Evolutionary conservation across 2,113 vertebrate species (phyloP).

Genomic region (Ardeotis arabs): DNA sequence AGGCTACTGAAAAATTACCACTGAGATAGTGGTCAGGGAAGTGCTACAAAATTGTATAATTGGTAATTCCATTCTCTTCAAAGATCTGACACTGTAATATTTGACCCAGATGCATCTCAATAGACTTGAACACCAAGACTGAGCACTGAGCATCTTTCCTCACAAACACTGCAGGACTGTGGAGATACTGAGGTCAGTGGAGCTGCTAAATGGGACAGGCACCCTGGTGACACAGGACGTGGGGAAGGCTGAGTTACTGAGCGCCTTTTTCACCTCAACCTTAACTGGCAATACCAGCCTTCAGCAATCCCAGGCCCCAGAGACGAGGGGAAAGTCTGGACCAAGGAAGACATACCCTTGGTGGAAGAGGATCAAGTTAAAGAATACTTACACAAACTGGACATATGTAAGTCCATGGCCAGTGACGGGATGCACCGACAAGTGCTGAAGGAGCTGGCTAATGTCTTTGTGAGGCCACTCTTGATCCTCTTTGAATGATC

Average conservation of each 20-base stretch:
- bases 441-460: background rate
- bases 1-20: background rate
- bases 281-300: background rate
- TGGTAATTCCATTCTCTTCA: background rate
- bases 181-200: background rate
- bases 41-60: background rate
- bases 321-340: background rate
- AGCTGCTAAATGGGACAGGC: background rate
- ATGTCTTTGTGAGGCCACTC: background rate
- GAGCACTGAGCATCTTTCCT: background rate
- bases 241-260: background rate
- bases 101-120: background rate
- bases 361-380: background rate
- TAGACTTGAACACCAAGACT: background rate
- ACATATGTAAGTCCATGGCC: fast-evolving
- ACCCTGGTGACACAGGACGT: background rate
- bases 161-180: background rate
- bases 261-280: background rate
- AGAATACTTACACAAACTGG: background rate
- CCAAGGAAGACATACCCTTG: background rate
- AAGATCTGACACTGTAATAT: background rate
- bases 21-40: background rate
- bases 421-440: background rate
- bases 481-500: background rate
- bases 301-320: background rate